Conservation (phyloP, 2,888 invertebrate genomes). For the Campopleginae sp. region DNA sequence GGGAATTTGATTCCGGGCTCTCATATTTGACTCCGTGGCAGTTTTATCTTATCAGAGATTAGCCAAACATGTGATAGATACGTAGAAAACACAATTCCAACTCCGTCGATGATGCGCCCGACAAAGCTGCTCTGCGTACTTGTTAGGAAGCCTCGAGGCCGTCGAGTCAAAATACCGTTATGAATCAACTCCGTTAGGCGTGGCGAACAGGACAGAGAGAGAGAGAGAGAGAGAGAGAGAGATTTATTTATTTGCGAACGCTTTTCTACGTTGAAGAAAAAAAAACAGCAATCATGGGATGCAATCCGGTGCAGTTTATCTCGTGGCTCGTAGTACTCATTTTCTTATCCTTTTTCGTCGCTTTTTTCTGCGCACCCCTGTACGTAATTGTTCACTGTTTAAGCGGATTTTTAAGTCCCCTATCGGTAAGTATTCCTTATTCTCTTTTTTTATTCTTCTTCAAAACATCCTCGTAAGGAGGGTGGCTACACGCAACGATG, state of each 20-base stretch:
- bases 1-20: neutral
- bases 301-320: slow-evolving; percentile 87
- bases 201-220: slow-evolving; percentile 33
- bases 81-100: neutral
- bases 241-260: neutral
- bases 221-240: neutral
- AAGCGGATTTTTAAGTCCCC: slow-evolving; percentile 88
- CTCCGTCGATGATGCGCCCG: slow-evolving; percentile 34
- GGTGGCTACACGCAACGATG: too few relatives aligned
- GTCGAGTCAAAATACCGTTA: slow-evolving; percentile 64
- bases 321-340: slow-evolving; percentile 90
- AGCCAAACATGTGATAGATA: slow-evolving; percentile 4
- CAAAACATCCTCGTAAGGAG: neutral
- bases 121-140: neutral
- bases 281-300: slow-evolving; percentile 52
- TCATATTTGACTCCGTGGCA: neutral
- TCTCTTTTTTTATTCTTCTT: neutral
- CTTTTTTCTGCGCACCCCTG: slow-evolving; percentile 88
- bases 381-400: slow-evolving; percentile 89
- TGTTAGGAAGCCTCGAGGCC: slow-evolving; percentile 51
- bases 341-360: slow-evolving; percentile 88
- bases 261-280: neutral
- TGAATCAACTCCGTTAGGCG: slow-evolving; percentile 64
- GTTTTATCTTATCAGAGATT: slow-evolving; percentile 57
- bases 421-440: slow-evolving; percentile 87